Percentiles rank a stretch among this genome's conserved stretches.
phyloP scores from a whole-genome alignment of 2,797 vertebrate species.

The Bucorvus abyssinicus region DNA sequence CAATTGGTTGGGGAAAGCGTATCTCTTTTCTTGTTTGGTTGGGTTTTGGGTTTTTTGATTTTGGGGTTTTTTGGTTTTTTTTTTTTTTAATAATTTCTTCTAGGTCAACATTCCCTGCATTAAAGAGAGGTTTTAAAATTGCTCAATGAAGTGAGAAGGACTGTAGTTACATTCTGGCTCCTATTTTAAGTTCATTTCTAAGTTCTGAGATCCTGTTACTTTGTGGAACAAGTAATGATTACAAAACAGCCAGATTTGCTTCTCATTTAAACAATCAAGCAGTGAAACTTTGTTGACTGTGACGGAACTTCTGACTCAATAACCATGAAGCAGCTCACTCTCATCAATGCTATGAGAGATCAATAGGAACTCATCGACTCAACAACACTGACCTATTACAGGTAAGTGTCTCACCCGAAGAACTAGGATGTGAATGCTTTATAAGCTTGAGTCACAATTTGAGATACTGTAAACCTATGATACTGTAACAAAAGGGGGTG shows the following conservation, averaged over 20 bases:
- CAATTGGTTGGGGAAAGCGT: background rate
- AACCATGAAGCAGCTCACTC: background rate
- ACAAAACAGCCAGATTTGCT: background rate
- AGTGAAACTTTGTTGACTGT: background rate
- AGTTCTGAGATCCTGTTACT: background rate
- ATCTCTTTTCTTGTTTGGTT: background rate
- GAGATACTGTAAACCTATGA: background rate
- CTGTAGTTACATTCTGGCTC: background rate
- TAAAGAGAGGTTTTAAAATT: background rate
- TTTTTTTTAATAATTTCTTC: background rate
- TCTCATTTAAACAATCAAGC: background rate
- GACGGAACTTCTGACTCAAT: background rate
- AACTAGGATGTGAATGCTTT: background rate
- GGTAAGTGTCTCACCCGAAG: background rate
- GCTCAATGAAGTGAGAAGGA: background rate
- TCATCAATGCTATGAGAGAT: background rate
- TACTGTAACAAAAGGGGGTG: background rate
- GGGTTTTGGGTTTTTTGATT: background rate
- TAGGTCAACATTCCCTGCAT: background rate
- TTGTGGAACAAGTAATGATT: background rate
- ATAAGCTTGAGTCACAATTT: background rate
- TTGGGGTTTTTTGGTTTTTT: background rate
- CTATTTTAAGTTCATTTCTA: background rate
- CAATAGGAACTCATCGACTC: background rate
- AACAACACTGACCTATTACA: background rate